A percentile compares a stretch with the other conserved stretches of the same genome.
phyloP scores from a whole-genome alignment of 2,888 invertebrate species.

The Apodemia zela region DNA sequence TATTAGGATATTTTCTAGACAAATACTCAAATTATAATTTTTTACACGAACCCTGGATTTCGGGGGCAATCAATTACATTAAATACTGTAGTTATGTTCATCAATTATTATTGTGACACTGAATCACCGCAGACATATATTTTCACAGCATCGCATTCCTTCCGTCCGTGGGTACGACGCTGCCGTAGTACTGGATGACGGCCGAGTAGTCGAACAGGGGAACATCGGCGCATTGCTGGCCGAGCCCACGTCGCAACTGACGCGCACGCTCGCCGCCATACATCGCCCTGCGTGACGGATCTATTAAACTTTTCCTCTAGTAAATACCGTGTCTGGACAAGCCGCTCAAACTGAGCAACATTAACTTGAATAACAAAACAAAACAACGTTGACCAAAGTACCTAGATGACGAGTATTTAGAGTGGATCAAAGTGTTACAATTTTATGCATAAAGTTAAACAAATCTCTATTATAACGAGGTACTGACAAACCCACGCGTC shows the following conservation, averaged over 20 bases:
- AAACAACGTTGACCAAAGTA: background rate
- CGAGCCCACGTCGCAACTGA: constrained; percentile 71
- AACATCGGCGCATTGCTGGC: constrained; percentile 72
- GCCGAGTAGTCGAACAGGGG: constrained; percentile 82
- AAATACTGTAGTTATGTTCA: background rate
- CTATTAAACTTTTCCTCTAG: background rate
- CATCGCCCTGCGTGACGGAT: constrained; percentile 18
- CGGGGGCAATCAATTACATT: background rate
- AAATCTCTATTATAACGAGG: background rate
- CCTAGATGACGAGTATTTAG: background rate
- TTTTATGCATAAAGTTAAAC: background rate
- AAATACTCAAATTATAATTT: too few species aligned
- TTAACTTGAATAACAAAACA: background rate
- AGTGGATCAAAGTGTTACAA: background rate
- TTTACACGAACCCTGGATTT: too few species aligned
- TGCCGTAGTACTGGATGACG: constrained; percentile 82
- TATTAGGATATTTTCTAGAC: too few species aligned
- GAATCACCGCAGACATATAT: background rate
- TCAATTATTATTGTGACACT: background rate
- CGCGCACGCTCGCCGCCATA: constrained; percentile 61
- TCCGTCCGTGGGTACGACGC: constrained; percentile 82
- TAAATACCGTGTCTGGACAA: background rate
- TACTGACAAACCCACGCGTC: background rate
- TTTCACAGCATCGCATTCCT: constrained; percentile 46
- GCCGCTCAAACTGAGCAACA: background rate